Base-by-base conservation (phyloP, 2,888 invertebrate species). In the Anthoptus insignis region DNA sequence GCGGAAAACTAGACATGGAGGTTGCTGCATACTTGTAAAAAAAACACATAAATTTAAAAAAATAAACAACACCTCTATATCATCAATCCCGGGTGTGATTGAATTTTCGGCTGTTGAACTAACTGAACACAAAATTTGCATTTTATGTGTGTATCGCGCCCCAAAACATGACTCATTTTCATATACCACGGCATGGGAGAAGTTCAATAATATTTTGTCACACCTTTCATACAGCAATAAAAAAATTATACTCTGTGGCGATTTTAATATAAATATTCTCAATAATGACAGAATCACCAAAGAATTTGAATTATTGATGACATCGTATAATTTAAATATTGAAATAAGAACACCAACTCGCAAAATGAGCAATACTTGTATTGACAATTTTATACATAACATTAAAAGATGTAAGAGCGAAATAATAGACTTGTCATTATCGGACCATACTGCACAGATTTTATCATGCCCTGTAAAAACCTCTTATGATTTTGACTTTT, bases 361-460 rank as follows among this genome's bases (percentile, higher is more conserved):
- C 0, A 11, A 6, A 11, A 21, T 3, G 13, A 53, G 52, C 9
- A 47, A 47, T 19, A 47, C 47, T 13, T 47, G 47, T 24, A 47
- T 47, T 19, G 47, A 47, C 7, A 47, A 47, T 22, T 24, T 47
- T 24, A n/a, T 11, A 2, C 47, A 47, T n/a, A 47, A 47, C 13
- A 11, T 47, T 24, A 47, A 47, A 47, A 22, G 22, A 6, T 47
- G 47, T 24, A 47, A 21, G n/a, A 47, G 47, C 19, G 19, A 47
- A 47, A 6, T 47, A n/a, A 19, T 22, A n/a, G 47, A 47, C 3
- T 13, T 47, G 24, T 22, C 4, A 1, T 47, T 47, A 24, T 47
- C 47, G 19, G 47, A 47, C 24, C 47, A 47, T 4, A 47, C 34
- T 9, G 52, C 52, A 16, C 52, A 53, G n/a, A 53, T 53, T 7